Base-by-base conservation (phyloP, 2,888 invertebrate species). In the Prosapia bicincta region DNA sequence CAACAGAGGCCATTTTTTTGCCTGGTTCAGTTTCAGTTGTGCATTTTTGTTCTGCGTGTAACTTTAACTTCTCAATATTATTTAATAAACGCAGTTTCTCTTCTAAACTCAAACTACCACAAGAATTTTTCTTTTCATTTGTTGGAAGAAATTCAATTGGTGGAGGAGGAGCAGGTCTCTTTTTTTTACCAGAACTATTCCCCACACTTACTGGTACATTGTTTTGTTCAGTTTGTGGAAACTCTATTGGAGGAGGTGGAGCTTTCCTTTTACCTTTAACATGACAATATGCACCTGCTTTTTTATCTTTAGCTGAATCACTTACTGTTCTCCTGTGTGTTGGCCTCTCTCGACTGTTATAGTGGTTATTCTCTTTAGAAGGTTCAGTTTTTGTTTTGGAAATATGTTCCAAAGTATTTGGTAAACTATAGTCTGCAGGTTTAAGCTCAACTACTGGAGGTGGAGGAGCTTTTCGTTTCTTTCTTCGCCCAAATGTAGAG, bases 211-310 rank as follows among this genome's bases (percentile, higher is more conserved):
- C 38, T 25, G 71, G 43, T 43, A 71, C 75, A 43, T 25, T 74
- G 24, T 76, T 70, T 38, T 81, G 79, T 3, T 79, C 79, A n/a
- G 81, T 83, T 54, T 54, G 54, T 54, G 54, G 1, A 20, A 9
- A 13, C 9, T 20, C 20, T 54, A 20, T 54, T 0, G 92, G 93
- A 5, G 93, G 93, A 79, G 87, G 88, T 0, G 93, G 93, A 0
- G 93, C 93, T 82, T 89, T 89, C 71, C 93, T 85, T 83, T 93
- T 93, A 26, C 93, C 93, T 79, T 92, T 92, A 0, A 93, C 93
- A 85, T 93, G 91, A 26, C 86, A 83, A 80, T 86, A 87, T 2
- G 86, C 85, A 3, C 89, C 88, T 10, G 89, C 87, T 79, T 88
- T 88, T 69, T 88, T 87, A 77, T 88, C 88, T 79, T 88, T 87